Percentiles rank a stretch among this genome's conserved stretches.
phyloP scores from a whole-genome alignment of 2,113 vertebrate genomes.

The Penelope pileata region DNA sequence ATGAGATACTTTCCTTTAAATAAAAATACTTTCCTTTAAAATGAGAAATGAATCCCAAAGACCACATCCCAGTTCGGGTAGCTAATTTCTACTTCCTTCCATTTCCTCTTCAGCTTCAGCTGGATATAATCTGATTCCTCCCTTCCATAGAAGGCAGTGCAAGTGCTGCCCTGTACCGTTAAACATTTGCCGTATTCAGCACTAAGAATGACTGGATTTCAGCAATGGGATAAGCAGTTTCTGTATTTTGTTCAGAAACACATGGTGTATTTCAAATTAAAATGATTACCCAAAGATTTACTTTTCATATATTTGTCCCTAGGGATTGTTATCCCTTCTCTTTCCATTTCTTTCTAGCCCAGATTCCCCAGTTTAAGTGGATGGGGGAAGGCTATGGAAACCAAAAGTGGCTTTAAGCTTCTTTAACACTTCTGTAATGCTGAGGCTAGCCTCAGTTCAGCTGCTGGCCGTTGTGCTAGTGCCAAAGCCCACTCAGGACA shows the following conservation, averaged over 20 bases:
- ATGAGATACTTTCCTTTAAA: too few relatives aligned
- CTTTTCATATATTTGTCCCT: background rate
- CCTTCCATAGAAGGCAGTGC: background rate
- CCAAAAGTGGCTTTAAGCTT: constrained; percentile 4
- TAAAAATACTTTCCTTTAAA: constrained; percentile 2
- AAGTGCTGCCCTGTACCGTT: background rate
- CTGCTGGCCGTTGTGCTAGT: background rate
- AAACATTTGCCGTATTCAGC: background rate
- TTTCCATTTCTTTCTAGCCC: constrained; percentile 12
- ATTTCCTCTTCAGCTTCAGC: background rate
- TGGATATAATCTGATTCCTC: background rate
- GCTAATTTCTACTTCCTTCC: background rate
- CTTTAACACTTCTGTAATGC: background rate
- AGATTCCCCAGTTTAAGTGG: background rate
- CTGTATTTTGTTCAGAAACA: background rate
- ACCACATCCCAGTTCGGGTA: background rate
- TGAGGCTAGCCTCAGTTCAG: background rate
- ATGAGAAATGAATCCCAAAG: background rate
- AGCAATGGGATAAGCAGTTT: background rate
- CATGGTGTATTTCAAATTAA: background rate
- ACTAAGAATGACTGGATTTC: background rate
- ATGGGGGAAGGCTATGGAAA: background rate
- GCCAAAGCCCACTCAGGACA: background rate
- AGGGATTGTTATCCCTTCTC: background rate
- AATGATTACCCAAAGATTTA: background rate